Conservation (phyloP, 1,140 invertebrate genomes). For the Drosophila sproati region DNA sequence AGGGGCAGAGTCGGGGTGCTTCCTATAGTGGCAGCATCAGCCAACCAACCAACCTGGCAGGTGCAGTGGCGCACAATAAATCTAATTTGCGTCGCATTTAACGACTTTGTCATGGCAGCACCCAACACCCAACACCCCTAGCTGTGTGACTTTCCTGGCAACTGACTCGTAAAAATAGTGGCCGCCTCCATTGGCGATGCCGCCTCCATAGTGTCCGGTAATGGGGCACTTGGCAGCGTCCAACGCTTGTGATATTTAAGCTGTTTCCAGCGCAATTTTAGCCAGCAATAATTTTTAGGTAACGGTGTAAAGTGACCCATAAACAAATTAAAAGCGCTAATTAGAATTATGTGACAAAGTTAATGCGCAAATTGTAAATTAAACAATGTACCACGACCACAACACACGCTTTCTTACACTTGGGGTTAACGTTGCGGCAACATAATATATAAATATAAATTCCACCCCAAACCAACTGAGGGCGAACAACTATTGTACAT, state of each 20-base stretch:
- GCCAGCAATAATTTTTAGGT: constrained; percentile 75
- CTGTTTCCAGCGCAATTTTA: constrained; percentile 73
- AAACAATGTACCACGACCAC: constrained; percentile 65
- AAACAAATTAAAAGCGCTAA: constrained; percentile 83
- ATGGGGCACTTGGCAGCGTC: constrained; percentile 67
- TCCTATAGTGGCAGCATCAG: background rate
- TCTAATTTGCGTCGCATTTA: constrained; percentile 84
- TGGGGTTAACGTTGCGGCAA: constrained; percentile 44
- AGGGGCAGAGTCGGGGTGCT: constrained; percentile 6
- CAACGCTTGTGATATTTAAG: constrained; percentile 70
- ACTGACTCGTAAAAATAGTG: constrained; percentile 64
- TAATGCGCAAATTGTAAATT: constrained; percentile 83
- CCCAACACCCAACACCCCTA: constrained; percentile 37
- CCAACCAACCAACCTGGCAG: constrained; percentile 55
- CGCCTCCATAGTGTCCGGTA: constrained; percentile 34
- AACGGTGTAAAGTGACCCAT: constrained; percentile 77
- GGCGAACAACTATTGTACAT: background rate
- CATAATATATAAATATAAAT: constrained; percentile 26
- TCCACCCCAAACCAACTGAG: constrained; percentile 9
- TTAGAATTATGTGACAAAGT: constrained; percentile 83
- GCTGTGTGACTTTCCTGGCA: constrained; percentile 39
- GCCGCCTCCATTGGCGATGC: constrained; percentile 36
- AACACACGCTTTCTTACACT: constrained; percentile 24
- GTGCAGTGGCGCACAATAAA: constrained; percentile 81
- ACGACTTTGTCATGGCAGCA: constrained; percentile 79